Percentiles rank a stretch among this genome's conserved stretches.
Evolutionary conservation across 2,797 vertebrate species (phyloP).

Genomic region (Nannoperca australis): DNA sequence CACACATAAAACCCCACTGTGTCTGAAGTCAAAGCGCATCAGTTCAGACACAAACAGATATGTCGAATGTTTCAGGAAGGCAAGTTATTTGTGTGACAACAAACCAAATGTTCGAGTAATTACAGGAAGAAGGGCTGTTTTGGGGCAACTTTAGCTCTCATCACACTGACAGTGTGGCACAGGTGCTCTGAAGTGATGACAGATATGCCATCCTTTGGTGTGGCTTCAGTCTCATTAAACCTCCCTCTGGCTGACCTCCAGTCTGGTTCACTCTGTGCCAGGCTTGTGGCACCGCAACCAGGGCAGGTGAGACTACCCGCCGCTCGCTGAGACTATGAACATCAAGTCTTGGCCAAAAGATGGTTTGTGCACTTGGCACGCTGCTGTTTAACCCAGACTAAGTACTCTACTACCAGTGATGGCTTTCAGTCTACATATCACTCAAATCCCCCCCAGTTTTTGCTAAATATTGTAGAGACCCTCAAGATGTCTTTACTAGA

Average conservation of each 20-base stretch:
- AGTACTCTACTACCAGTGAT: not conserved
- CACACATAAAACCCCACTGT: constrained; percentile 16
- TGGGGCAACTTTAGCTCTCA: constrained; percentile 66
- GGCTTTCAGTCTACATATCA: constrained; percentile 12
- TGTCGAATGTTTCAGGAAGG: constrained; percentile 53
- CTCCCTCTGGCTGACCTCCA: constrained; percentile 79
- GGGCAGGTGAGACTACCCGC: constrained; percentile 70
- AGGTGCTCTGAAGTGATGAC: constrained; percentile 69
- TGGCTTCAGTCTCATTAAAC: constrained; percentile 75
- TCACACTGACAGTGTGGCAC: constrained; percentile 60
- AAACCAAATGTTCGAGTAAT: constrained; percentile 64
- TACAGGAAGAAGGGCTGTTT: constrained; percentile 70
- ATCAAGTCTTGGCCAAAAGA: constrained; percentile 60
- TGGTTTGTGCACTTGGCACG: constrained; percentile 51
- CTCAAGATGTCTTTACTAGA: constrained; percentile 40
- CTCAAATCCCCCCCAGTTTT: constrained; percentile 33
- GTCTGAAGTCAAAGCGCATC: constrained; percentile 25
- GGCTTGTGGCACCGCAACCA: constrained; percentile 55
- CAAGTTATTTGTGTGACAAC: constrained; percentile 67
- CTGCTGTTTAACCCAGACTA: constrained; percentile 23
- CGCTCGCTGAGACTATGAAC: constrained; percentile 48
- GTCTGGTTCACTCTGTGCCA: constrained; percentile 67
- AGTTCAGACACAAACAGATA: constrained; percentile 36
- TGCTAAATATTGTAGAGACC: constrained; percentile 32
- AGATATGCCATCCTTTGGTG: constrained; percentile 70